Evolutionary conservation across 2,888 invertebrate species (phyloP).

Genomic region (Zygogramma bicolorata): DNA sequence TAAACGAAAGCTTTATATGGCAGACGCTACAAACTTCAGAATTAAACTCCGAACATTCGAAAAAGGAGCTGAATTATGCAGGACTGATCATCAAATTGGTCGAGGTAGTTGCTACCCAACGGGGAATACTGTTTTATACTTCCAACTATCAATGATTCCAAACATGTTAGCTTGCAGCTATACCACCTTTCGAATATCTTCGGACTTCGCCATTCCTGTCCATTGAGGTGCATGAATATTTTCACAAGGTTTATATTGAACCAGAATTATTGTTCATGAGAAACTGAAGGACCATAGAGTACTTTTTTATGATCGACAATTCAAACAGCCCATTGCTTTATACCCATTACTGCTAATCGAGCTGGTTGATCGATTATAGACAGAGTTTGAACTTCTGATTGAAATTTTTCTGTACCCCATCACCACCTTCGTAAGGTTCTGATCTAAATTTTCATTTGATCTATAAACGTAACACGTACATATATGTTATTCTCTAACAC

Average conservation of each 20-base stretch:
- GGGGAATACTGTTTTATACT: conserved; percentile 35
- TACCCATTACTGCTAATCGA: too few relatives aligned
- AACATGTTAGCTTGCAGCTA: conserved; percentile 34
- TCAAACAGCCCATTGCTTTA: too few relatives aligned
- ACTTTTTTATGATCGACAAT: too few relatives aligned
- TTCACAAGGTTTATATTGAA: background rate
- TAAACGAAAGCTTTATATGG: background rate
- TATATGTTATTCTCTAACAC: too few relatives aligned
- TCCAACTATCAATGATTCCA: conserved; percentile 40
- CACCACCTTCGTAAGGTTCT: too few relatives aligned
- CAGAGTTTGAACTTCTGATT: too few relatives aligned
- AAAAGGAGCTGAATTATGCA: conserved; percentile 34
- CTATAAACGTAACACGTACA: too few relatives aligned
- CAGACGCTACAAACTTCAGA: background rate
- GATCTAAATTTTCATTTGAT: too few relatives aligned
- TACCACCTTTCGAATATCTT: conserved; percentile 27
- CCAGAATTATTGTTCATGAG: too few relatives aligned
- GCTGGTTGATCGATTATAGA: too few relatives aligned
- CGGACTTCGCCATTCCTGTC: background rate
- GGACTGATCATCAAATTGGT: conserved; percentile 21
- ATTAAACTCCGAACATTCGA: background rate
- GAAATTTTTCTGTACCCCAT: too few relatives aligned
- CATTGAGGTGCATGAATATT: background rate
- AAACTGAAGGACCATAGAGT: too few relatives aligned
- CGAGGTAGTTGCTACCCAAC: conserved; percentile 33